Percentiles rank a stretch among this genome's conserved stretches.
These are phyloP conservation scores for Cyclargus thomasi DNA, from an alignment of 1,140 invertebrate species.

Conservation along the genomic window DNA sequence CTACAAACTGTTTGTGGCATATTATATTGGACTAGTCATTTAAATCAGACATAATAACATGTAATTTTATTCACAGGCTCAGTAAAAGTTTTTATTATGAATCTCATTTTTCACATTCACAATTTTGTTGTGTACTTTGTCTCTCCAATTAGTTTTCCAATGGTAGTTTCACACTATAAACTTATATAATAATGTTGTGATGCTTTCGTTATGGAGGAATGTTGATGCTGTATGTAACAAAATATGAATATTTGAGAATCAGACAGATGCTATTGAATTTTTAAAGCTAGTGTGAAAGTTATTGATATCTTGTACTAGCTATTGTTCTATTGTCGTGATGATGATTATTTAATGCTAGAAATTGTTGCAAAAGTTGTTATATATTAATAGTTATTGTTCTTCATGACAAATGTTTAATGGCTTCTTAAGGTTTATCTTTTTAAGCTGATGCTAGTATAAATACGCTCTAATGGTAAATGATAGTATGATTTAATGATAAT, in stretches of 20 bases:
- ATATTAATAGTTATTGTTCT: slow-evolving; percentile 25
- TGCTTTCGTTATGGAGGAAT: background rate
- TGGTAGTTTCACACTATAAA: background rate
- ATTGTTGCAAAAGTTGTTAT: slow-evolving; percentile 34
- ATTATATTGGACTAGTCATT: slow-evolving; percentile 58
- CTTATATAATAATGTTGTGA: background rate
- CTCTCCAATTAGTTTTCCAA: background rate
- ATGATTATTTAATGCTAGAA: slow-evolving; percentile 25
- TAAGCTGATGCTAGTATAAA: slow-evolving; percentile 17
- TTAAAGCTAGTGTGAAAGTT: slow-evolving; percentile 14
- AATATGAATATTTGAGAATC: slow-evolving; percentile 9
- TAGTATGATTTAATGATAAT: slow-evolving; percentile 4
- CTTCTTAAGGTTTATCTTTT: slow-evolving; percentile 22
- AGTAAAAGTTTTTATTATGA: slow-evolving; percentile 25
- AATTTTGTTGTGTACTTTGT: slow-evolving; percentile 21
- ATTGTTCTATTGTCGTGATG: slow-evolving; percentile 9
- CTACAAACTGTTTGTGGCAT: slow-evolving; percentile 49
- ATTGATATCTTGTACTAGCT: slow-evolving; percentile 18
- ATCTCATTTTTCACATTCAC: slow-evolving; percentile 40
- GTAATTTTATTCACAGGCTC: background rate
- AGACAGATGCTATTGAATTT: slow-evolving; percentile 14
- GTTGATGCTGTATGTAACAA: background rate
- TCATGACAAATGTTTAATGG: slow-evolving; percentile 26
- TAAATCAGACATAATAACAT: slow-evolving; percentile 16
- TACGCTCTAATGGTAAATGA: slow-evolving; percentile 4